Evolutionary conservation across 1,140 invertebrate species (phyloP).

Genomic region (Bombyx mori): DNA sequence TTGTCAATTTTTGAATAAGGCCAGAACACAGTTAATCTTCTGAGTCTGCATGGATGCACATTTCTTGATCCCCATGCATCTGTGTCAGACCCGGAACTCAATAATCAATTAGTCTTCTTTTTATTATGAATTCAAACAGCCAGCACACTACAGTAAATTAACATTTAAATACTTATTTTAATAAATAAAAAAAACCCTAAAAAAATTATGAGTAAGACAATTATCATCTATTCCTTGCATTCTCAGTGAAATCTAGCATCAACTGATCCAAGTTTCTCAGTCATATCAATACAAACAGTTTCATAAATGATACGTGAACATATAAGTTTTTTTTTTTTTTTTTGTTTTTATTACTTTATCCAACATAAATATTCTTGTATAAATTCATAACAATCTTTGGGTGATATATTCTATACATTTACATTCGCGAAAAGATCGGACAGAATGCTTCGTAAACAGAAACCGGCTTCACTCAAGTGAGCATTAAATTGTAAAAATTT

Average conservation of each 20-base stretch:
- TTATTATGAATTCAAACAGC: not conserved
- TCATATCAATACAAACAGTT: constrained; percentile 36
- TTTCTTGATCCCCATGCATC: too few species aligned
- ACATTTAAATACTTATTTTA: not conserved
- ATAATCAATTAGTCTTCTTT: not conserved
- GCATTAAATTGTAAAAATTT: too few species aligned
- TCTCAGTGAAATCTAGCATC: not conserved
- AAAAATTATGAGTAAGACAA: not conserved
- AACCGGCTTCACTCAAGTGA: not conserved
- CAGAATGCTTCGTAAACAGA: too few species aligned
- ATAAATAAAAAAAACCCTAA: not conserved
- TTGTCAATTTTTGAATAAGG: too few species aligned
- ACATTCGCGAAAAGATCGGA: constrained; percentile 6
- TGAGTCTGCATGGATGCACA: too few species aligned
- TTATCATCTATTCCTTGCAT: constrained; percentile 1
- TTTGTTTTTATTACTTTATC: constrained; percentile 65
- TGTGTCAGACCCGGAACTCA: too few species aligned
- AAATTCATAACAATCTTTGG: constrained; percentile 71
- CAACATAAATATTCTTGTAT: constrained; percentile 70
- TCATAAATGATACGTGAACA: constrained; percentile 17
- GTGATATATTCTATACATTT: constrained; percentile 48
- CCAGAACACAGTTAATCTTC: too few species aligned
- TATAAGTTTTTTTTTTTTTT: constrained; percentile 38
- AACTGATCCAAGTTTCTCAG: constrained; percentile 44
- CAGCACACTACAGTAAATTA: not conserved